Conservation (phyloP, 2,888 invertebrate genomes). For the Oscheius onirici region DNA sequence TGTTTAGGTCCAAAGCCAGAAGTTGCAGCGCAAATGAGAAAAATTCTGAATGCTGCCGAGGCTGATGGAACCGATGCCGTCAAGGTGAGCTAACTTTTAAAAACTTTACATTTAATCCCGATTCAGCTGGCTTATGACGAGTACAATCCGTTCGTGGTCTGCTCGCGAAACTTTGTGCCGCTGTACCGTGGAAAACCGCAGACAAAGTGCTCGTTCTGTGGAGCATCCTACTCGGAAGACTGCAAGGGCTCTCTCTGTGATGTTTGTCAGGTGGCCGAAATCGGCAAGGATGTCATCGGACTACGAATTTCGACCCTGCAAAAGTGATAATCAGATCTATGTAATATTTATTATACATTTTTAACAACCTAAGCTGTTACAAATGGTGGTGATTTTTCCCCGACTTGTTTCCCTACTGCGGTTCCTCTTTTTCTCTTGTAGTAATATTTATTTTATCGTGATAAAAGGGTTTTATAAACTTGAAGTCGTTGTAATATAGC, state of each 20-base stretch:
- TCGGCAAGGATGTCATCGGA: conserved; percentile 75
- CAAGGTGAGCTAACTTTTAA: not conserved
- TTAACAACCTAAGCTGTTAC: not conserved
- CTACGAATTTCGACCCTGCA: conserved; percentile 48
- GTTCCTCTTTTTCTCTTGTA: conserved; percentile 6
- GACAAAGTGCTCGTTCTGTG: conserved; percentile 84
- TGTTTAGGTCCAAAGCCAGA: conserved; percentile 84
- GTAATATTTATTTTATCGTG: not conserved
- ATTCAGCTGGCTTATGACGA: conserved; percentile 85
- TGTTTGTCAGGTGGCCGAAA: conserved; percentile 80
- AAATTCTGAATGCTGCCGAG: conserved; percentile 74
- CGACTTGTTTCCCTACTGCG: too few relatives aligned
- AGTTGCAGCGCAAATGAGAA: conserved; percentile 89
- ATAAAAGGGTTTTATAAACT: conserved; percentile 20
- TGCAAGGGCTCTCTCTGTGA: conserved; percentile 78
- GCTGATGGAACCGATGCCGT: conserved; percentile 57
- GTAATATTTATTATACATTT: conserved; percentile 26
- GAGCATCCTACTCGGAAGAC: conserved; percentile 80
- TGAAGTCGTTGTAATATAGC: too few relatives aligned
- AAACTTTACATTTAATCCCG: not conserved
- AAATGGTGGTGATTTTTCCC: conserved; percentile 12
- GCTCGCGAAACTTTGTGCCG: conserved; percentile 89
- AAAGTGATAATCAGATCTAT: conserved; percentile 28
- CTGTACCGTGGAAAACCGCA: conserved; percentile 81
- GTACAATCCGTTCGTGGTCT: conserved; percentile 95